Conservation (phyloP, 2,888 invertebrate genomes). For the Dolichomitus sp. region DNA sequence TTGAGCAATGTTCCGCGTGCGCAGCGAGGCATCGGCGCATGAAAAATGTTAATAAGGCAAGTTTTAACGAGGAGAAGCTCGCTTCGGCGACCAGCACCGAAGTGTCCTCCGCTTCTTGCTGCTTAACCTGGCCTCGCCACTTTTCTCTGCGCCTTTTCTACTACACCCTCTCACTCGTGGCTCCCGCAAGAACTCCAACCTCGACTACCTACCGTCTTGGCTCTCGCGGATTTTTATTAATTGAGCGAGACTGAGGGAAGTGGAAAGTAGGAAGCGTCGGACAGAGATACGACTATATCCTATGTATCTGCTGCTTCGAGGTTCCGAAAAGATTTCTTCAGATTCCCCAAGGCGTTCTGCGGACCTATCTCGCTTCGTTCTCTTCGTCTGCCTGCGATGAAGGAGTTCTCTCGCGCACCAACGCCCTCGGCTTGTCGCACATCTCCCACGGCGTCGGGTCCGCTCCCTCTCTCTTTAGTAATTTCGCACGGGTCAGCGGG, state of each 20-base stretch:
- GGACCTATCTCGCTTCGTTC: conserved; percentile 40
- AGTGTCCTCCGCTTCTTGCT: conserved; percentile 40
- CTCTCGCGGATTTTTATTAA: conserved; percentile 76
- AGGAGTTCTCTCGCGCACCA: conserved; percentile 55
- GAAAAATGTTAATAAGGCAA: conserved; percentile 85
- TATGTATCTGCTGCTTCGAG: conserved; percentile 35
- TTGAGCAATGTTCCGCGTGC: conserved; percentile 77
- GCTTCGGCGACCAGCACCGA: conserved; percentile 62
- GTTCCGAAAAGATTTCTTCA: conserved; percentile 50
- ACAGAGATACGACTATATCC: conserved; percentile 19
- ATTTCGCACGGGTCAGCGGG: conserved; percentile 66
- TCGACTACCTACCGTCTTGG: conserved; percentile 42
- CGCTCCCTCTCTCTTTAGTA: conserved; percentile 51
- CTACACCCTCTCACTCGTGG: neutral
- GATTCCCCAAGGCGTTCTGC: conserved; percentile 50
- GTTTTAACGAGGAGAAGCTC: conserved; percentile 82
- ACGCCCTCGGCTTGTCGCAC: conserved; percentile 49
- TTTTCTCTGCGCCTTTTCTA: conserved; percentile 28
- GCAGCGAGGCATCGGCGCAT: conserved; percentile 79
- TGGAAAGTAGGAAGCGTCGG: neutral
- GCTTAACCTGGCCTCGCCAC: conserved; percentile 32
- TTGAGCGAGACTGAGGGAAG: conserved; percentile 67
- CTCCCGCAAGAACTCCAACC: conserved; percentile 18
- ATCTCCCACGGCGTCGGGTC: conserved; percentile 29
- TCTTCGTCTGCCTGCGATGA: conserved; percentile 41